Conservation (phyloP, 2,797 vertebrate genomes). For the Pantherophis vulpinus region DNA sequence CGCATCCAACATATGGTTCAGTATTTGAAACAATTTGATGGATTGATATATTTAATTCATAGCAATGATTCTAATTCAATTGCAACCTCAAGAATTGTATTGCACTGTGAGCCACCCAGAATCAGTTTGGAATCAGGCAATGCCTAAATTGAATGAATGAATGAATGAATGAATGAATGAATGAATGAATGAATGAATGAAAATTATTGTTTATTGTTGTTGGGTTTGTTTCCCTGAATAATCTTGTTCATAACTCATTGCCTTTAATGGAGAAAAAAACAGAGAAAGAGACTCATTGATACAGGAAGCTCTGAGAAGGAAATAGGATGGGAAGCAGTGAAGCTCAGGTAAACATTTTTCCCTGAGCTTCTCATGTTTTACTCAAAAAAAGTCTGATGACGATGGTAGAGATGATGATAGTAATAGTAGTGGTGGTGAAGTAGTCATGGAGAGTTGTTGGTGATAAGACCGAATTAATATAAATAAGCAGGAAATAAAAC, state of each 20-base stretch:
- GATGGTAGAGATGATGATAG: not conserved
- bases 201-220: not conserved
- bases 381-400: not conserved
- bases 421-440: not conserved
- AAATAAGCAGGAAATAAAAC: not conserved
- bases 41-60: not conserved
- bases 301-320: not conserved
- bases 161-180: not conserved
- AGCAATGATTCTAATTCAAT: not conserved
- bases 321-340: not conserved
- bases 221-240: not conserved
- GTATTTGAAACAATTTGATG: not conserved
- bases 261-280: not conserved
- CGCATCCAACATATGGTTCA: not conserved
- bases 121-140: not conserved
- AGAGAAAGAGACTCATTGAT: not conserved
- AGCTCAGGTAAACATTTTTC: not conserved
- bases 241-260: not conserved
- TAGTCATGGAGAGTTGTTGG: not conserved
- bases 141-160: not conserved
- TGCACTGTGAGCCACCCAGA: not conserved
- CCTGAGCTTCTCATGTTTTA: not conserved
- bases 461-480: not conserved
- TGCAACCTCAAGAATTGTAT: not conserved
- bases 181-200: not conserved